These are phyloP conservation scores for Tragopan temminckii DNA, from an alignment of 2,797 vertebrate species.

Conservation along the genomic window DNA sequence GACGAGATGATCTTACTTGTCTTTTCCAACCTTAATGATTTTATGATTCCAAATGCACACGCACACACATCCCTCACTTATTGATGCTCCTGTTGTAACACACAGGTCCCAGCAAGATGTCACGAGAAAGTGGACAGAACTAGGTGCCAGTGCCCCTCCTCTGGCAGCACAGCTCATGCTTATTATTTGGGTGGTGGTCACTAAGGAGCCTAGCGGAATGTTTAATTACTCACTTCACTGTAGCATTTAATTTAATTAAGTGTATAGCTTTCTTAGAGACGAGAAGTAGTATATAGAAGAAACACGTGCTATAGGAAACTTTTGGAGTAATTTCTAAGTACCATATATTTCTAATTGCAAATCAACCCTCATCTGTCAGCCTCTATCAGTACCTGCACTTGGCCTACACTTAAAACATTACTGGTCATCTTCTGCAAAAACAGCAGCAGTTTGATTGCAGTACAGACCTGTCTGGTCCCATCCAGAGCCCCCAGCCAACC, in stretches of 20 bases:
- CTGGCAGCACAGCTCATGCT: accelerated
- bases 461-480: background rate
- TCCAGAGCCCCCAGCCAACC: background rate
- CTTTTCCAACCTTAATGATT: too few species aligned
- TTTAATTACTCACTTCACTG: background rate
- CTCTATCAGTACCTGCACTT: too few species aligned
- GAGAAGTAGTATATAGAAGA: background rate
- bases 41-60: too few species aligned
- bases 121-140: background rate
- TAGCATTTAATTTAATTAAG: background rate
- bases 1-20: too few species aligned
- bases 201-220: background rate
- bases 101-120: background rate
- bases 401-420: background rate
- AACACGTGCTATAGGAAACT: background rate
- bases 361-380: background rate
- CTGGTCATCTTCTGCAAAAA: background rate
- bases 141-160: background rate
- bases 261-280: background rate
- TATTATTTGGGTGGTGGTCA: background rate
- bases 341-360: background rate
- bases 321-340: background rate
- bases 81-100: background rate
- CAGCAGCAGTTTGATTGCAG: background rate
- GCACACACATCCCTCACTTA: background rate